Evolutionary conservation across 2,797 vertebrate genomes (phyloP).

Genomic region (Eidolon dupreanum): DNA sequence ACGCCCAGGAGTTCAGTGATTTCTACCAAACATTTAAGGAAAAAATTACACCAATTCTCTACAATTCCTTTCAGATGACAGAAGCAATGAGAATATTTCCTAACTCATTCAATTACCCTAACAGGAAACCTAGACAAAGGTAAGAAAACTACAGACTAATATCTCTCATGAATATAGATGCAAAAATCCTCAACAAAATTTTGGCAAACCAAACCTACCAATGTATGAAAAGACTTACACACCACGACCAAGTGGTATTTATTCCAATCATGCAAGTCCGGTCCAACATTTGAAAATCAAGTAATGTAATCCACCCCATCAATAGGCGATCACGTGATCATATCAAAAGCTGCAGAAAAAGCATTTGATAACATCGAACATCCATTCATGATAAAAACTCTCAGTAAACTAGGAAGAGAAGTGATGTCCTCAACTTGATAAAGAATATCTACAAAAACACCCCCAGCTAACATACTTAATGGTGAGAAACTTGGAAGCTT

Average conservation of each 20-base stretch:
- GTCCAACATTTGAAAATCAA: neutral
- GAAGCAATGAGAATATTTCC: neutral
- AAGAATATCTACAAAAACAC: neutral
- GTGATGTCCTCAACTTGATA: neutral
- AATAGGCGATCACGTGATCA: neutral
- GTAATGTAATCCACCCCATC: neutral
- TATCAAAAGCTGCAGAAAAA: neutral
- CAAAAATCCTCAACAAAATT: neutral
- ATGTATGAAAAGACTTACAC: neutral
- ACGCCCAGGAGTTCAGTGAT: neutral
- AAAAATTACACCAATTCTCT: neutral
- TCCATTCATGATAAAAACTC: neutral
- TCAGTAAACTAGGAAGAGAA: neutral
- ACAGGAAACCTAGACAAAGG: neutral
- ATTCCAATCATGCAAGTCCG: neutral
- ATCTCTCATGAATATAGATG: neutral
- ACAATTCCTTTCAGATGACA: neutral
- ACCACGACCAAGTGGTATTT: neutral
- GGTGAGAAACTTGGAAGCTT: neutral
- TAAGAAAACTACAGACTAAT: neutral
- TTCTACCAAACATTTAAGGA: conserved; percentile 1
- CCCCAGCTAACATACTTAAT: neutral
- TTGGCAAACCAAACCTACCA: neutral
- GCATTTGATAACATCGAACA: neutral
- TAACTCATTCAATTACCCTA: neutral